Percentiles rank a stretch among this genome's conserved stretches.
phyloP scores from a whole-genome alignment of 2,797 vertebrate genomes.

The Babyrousa celebensis region DNA sequence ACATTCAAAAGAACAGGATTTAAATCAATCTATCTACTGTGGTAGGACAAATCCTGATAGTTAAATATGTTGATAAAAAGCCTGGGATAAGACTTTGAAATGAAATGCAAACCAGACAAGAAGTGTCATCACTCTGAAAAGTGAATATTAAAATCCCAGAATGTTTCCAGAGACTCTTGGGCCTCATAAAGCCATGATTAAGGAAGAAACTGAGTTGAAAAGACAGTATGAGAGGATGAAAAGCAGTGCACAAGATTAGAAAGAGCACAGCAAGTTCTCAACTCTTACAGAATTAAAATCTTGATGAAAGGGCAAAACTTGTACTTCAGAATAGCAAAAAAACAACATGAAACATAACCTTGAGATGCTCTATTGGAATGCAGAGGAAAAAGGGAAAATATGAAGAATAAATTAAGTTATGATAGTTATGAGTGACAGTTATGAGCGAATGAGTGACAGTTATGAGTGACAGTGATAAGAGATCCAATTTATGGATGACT shows the following conservation, averaged over 20 bases:
- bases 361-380: neutral
- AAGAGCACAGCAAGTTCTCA: neutral
- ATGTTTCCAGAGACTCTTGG: neutral
- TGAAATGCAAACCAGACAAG: neutral
- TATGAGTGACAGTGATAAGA: neutral
- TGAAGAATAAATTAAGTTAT: neutral
- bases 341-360: neutral
- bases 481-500: neutral
- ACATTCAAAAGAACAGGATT: neutral
- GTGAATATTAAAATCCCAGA: neutral
- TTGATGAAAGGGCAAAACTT: neutral
- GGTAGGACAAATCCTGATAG: neutral
- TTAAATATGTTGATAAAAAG: constrained; percentile 20
- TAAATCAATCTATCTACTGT: neutral
- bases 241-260: neutral
- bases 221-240: neutral
- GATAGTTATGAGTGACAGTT: no score
- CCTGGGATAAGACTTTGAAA: neutral
- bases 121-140: neutral
- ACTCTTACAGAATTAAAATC: neutral
- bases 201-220: neutral
- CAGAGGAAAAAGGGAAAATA: neutral
- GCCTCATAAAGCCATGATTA: neutral
- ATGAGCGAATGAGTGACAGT: neutral
- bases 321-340: neutral